A percentile compares a stretch with the other conserved stretches of the same genome.
Conservation (phyloP, 2,113 vertebrate species). For the Plotosus lineatus region DNA sequence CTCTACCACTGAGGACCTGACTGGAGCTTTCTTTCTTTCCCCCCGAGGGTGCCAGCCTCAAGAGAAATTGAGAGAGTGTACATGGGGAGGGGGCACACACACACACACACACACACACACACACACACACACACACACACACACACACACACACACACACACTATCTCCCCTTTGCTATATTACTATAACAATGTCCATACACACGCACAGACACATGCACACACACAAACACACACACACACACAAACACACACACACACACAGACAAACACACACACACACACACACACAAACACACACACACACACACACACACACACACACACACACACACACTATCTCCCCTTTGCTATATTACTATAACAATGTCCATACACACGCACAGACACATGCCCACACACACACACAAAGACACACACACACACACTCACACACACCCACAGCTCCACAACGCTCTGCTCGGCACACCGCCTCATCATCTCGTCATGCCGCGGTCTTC, state of each 20-base stretch:
- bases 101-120: slow-evolving; percentile 43
- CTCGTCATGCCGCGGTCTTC: slow-evolving; percentile 25
- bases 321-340: slow-evolving; percentile 35
- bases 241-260: background rate
- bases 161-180: slow-evolving; percentile 42
- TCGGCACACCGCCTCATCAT: slow-evolving; percentile 24
- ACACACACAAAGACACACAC: background rate
- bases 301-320: slow-evolving; percentile 39
- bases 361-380: slow-evolving; percentile 40
- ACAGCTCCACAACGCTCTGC: background rate
- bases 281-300: slow-evolving; percentile 34
- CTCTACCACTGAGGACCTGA: slow-evolving; percentile 66
- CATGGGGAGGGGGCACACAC: slow-evolving; percentile 43
- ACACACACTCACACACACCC: background rate
- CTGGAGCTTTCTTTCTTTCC: slow-evolving; percentile 48
- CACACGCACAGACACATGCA: slow-evolving; percentile 18
- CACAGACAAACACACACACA: slow-evolving; percentile 34
- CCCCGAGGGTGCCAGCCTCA: slow-evolving; percentile 55
- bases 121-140: slow-evolving; percentile 40
- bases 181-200: slow-evolving; percentile 37
- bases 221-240: background rate
- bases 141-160: slow-evolving; percentile 36
- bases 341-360: slow-evolving; percentile 42
- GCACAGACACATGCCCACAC: slow-evolving; percentile 17
- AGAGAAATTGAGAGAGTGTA: slow-evolving; percentile 50